Evolutionary conservation across 2,888 invertebrate species (phyloP).

Genomic region (Hyposoter dolosus): DNA sequence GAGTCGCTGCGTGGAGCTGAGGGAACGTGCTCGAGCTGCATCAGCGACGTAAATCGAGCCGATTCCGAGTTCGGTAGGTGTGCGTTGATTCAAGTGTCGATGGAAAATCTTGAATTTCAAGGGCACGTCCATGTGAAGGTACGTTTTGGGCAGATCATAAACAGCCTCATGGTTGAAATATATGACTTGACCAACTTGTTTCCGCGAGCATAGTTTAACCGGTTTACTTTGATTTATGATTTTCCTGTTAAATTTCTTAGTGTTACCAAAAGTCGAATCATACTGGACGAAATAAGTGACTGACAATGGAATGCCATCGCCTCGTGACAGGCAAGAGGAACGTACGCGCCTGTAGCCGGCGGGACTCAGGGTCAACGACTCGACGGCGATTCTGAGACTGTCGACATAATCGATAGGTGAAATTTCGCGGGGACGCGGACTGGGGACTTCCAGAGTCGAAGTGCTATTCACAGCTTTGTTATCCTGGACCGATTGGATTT

Average conservation of each 20-base stretch:
- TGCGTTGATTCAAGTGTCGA: conserved; percentile 84
- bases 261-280: conserved; percentile 81
- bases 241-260: conserved; percentile 81
- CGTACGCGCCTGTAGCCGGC: conserved; percentile 84
- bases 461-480: conserved; percentile 18
- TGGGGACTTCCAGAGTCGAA: conserved; percentile 8
- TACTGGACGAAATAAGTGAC: conserved; percentile 85
- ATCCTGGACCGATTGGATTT: not conserved
- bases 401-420: conserved; percentile 81
- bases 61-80: conserved; percentile 83
- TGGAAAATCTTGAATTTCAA: conserved; percentile 85
- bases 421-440: conserved; percentile 65
- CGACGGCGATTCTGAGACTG: conserved; percentile 84
- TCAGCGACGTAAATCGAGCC: conserved; percentile 83
- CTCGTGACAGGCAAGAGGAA: conserved; percentile 77
- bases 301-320: conserved; percentile 74
- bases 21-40: conserved; percentile 80
- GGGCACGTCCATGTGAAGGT: conserved; percentile 77
- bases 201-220: conserved; percentile 83
- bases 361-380: conserved; percentile 84
- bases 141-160: conserved; percentile 83
- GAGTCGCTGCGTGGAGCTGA: conserved; percentile 83
- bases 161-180: conserved; percentile 85
- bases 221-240: conserved; percentile 80
- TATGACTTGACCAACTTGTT: conserved; percentile 83